Conservation (phyloP, 2,888 invertebrate species). For the Bembecia ichneumoniformis region DNA sequence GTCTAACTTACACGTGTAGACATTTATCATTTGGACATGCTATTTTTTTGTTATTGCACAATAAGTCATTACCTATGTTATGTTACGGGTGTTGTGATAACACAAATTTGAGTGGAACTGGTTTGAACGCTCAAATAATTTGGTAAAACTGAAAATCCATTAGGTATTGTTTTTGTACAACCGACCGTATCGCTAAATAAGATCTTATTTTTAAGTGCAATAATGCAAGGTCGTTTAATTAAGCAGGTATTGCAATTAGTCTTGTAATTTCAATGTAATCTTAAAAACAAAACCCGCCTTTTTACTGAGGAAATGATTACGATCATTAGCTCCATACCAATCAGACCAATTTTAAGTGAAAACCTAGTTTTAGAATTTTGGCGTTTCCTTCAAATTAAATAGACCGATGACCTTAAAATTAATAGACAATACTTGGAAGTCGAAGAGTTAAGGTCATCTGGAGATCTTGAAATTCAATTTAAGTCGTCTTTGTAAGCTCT, state of each 20-base stretch:
- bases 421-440: too few relatives aligned
- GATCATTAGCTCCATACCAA: too few relatives aligned
- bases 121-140: neutral
- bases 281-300: too few relatives aligned
- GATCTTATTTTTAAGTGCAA: neutral
- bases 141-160: neutral
- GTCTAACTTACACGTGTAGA: neutral
- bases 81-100: neutral
- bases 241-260: neutral
- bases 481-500: too few relatives aligned
- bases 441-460: too few relatives aligned
- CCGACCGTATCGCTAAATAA: neutral
- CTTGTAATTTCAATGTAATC: neutral
- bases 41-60: neutral
- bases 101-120: neutral
- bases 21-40: neutral
- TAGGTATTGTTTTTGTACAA: neutral
- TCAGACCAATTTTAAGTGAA: too few relatives aligned
- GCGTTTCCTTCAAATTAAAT: too few relatives aligned
- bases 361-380: too few relatives aligned
- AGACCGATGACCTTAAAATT: too few relatives aligned
- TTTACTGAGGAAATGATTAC: too few relatives aligned
- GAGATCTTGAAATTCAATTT: too few relatives aligned
- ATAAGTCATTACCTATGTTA: neutral
- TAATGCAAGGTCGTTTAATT: neutral